Evolutionary conservation across 2,888 invertebrate species (phyloP), one percentile per base, ranked within the genome.

Genomic region (Calameuta idolon): DNA sequence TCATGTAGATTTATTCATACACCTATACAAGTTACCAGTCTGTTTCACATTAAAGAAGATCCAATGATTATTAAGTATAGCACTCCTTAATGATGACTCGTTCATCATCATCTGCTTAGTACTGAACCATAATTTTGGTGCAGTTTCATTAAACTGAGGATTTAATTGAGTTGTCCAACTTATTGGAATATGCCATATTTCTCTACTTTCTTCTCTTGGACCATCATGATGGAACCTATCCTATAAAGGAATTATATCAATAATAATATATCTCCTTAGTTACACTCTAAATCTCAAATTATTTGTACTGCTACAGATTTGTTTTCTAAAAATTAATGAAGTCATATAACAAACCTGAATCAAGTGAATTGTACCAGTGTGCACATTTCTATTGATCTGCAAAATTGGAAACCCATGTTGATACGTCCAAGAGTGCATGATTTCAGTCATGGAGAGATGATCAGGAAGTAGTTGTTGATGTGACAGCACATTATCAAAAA

Each of bases 341-440:
- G 3, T 77, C 77, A 79, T 81, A 55, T 15, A 55, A 55, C 55
- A 55, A 55, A 92, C 92, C 90, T 93, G 93, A 2, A 87, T 89
- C 40, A 93, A 83, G 15, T 85, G 88, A 5, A 92, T 88, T 31
- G 87, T 89, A 55, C 90, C 86, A 84, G 85, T 88, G 12, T 90
- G 87, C 78, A 90, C 90, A 81, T 93, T 92, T 30, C 94, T 92
- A 34, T 88, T 89, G 0, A 94, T 93, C 34, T 92, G 93, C 2
- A 96, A 89, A 0, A 95, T 93, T 0, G 96, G 96, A 90, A 94
- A 96, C 3, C 96, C 96, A 15, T 94, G 93, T 85, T 95, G 94
- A 4, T 93, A 89, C 0, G 94, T 94, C 95, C 95, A 96, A 0
- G 94, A 93, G 84, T 94, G 93, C 95, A 96, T 95, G 12, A 95